phyloP scores from a whole-genome alignment of 2,113 vertebrate species.

The Odontesthes bonariensis region DNA sequence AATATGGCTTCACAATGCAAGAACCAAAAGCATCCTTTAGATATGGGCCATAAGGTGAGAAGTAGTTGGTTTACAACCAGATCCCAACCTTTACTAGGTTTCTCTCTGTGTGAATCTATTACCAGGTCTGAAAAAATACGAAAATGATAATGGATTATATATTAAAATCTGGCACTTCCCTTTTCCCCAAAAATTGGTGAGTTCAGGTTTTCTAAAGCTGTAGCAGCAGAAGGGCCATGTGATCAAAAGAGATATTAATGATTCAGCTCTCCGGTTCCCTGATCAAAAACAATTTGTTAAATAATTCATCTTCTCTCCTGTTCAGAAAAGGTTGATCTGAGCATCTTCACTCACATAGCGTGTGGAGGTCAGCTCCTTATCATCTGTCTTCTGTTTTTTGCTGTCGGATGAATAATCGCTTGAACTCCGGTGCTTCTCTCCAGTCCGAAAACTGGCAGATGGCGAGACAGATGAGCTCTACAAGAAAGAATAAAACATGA shows the following conservation, averaged over 20 bases:
- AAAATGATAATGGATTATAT: not conserved
- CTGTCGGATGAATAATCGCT: slow-evolving; percentile 94
- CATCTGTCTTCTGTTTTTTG: slow-evolving; percentile 97
- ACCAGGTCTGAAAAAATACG: not conserved
- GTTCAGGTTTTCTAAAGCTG: not conserved
- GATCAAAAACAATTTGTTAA: not conserved
- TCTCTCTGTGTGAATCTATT: not conserved
- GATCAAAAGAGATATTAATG: not conserved
- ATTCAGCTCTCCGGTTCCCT: not conserved
- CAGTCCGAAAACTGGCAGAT: slow-evolving; percentile 92
- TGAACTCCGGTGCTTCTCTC: slow-evolving; percentile 94
- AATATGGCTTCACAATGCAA: too few relatives aligned
- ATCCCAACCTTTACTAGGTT: not conserved
- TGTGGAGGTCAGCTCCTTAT: slow-evolving; percentile 89
- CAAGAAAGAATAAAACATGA: slow-evolving; percentile 12
- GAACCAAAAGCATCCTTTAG: too few relatives aligned
- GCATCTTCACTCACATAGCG: slow-evolving; percentile 88
- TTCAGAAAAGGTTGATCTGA: not conserved
- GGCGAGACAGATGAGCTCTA: slow-evolving; percentile 97
- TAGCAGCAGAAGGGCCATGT: not conserved
- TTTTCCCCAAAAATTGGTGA: not conserved
- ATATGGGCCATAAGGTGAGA: not conserved
- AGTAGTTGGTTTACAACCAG: not conserved
- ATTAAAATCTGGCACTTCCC: not conserved
- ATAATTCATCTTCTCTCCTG: not conserved